Base-by-base conservation (phyloP, 2,113 vertebrate species). In the Drymodes brunneopygia region DNA sequence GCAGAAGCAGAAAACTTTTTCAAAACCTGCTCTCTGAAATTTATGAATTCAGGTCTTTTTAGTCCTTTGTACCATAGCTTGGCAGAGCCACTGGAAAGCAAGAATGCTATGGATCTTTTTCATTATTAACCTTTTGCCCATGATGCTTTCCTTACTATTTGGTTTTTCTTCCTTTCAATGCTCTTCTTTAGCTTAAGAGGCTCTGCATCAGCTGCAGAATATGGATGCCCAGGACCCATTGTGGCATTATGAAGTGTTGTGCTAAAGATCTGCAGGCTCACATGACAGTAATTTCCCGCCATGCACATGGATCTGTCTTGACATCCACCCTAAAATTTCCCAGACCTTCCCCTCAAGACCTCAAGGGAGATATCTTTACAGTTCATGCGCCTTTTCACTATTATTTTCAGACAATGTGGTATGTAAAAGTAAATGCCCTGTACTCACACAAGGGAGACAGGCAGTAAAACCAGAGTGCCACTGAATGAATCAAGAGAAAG, bases 261-360 rank as follows among this genome's bases (percentile, higher is more conserved):
- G 13, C 62, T 72, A 29, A 81, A 84, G 69, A 47, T 91, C 83
- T 61, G 40, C 20, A 48, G 77, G 53, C 57, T 89, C 70, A 7
- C 29, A 70, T 92, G 94, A 85, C n/a, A 35, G 18, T 58, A 85
- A 89, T 48, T 56, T n/a, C n/a, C n/a, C n/a, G n/a, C n/a, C n/a
- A n/a, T n/a, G n/a, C n/a, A n/a, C n/a, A n/a, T n/a, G 56, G 60
- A 94, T 95, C 54, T 77, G 54, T 83, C 80, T 83, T 95, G 94
- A 88, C 82, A 88, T 69, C 33, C 38, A 73, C 73, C 94, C 82
- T 81, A 77, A 78, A 86, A 92, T 86, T 75, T 95, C 74, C 57
- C 73, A 91, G 81, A 87, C 73, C 48, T 85, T 92, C 73, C 86
- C 57, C 89, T 87, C 61, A 64, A 44, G 77, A 51, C 83, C 78